A percentile compares a stretch with the other conserved stretches of the same genome.
Conservation (phyloP, 1,140 invertebrate species). For the Glomeris maerens region DNA sequence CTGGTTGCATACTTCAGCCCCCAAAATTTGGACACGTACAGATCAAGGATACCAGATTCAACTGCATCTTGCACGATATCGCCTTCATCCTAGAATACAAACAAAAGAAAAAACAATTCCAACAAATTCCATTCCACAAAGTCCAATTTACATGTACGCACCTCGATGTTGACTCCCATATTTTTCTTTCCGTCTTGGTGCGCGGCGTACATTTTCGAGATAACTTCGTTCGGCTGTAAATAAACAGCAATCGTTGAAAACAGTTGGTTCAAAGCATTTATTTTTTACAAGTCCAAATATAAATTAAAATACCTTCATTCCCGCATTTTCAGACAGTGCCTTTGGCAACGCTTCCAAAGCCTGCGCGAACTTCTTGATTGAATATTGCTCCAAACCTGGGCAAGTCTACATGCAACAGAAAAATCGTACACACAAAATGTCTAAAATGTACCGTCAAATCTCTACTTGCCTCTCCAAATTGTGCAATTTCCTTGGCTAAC, state of each 20-base stretch:
- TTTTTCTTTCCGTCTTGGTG: conserved; percentile 77
- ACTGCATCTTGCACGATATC: conserved; percentile 54
- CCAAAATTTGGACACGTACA: conserved; percentile 80
- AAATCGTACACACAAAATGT: conserved; percentile 4
- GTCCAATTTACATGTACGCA: conserved; percentile 22
- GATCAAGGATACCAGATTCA: conserved; percentile 62
- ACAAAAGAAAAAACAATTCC: conserved; percentile 10
- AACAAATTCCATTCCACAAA: conserved; percentile 11
- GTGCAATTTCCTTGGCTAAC: conserved; percentile 66
- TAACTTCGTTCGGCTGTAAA: conserved; percentile 53
- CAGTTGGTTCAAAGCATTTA: not conserved
- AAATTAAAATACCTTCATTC: conserved; percentile 43
- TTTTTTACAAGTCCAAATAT: conserved; percentile 3
- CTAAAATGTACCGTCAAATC: conserved; percentile 5
- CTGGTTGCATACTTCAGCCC: conserved; percentile 87
- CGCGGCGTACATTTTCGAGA: conserved; percentile 81
- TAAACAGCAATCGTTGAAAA: conserved; percentile 7
- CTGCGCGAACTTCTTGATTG: conserved; percentile 84
- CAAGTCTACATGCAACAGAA: conserved; percentile 45
- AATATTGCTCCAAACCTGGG: conserved; percentile 92
- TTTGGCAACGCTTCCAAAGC: conserved; percentile 84
- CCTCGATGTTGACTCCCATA: conserved; percentile 78
- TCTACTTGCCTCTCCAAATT: conserved; percentile 54
- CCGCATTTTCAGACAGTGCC: conserved; percentile 86
- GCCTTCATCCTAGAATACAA: conserved; percentile 34